Conservation (phyloP, 2,797 vertebrate genomes). For the Enteromius anoplus region DNA sequence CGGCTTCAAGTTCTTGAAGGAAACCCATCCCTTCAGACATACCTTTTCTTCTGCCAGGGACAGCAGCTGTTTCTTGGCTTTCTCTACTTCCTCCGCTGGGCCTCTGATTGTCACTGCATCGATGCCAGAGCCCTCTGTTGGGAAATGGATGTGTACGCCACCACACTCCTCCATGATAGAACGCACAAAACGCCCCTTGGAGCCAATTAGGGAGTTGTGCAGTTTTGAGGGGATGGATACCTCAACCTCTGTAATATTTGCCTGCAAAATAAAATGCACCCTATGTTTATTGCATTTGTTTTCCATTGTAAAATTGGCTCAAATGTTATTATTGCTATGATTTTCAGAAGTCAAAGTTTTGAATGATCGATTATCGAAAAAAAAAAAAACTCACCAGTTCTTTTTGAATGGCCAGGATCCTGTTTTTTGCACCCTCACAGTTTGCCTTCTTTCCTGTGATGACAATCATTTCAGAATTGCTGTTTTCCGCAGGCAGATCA, state of each 20-base stretch:
- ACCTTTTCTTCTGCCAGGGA: slow-evolving; percentile 99
- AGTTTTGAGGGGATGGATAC: slow-evolving; percentile 96
- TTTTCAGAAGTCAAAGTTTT: no score
- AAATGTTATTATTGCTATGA: neutral
- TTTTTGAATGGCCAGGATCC: slow-evolving; percentile 96
- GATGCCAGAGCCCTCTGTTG: slow-evolving; percentile 94
- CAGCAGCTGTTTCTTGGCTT: slow-evolving; percentile 93
- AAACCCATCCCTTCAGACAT: slow-evolving; percentile 48
- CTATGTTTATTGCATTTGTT: neutral
- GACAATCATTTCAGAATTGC: slow-evolving; percentile 96
- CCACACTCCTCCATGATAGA: slow-evolving; percentile 99
- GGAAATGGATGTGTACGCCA: slow-evolving; percentile 98
- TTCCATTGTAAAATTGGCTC: neutral
- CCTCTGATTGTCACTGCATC: slow-evolving; percentile 97
- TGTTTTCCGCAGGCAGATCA: slow-evolving; percentile 98
- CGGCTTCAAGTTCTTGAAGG: slow-evolving; percentile 30
- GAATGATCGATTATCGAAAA: no score
- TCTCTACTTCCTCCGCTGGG: slow-evolving; percentile 92
- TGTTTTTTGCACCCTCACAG: slow-evolving; percentile 90
- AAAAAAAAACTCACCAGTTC: slow-evolving; percentile 82
- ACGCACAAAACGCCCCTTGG: slow-evolving; percentile 96
- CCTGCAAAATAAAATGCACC: slow-evolving; percentile 71
- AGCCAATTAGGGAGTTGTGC: slow-evolving; percentile 97
- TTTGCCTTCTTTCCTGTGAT: slow-evolving; percentile 96
- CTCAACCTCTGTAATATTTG: slow-evolving; percentile 94